These are phyloP conservation scores for Sarcophaga subvicina DNA, from an alignment of 2,888 invertebrate species.

Conservation along the genomic window DNA sequence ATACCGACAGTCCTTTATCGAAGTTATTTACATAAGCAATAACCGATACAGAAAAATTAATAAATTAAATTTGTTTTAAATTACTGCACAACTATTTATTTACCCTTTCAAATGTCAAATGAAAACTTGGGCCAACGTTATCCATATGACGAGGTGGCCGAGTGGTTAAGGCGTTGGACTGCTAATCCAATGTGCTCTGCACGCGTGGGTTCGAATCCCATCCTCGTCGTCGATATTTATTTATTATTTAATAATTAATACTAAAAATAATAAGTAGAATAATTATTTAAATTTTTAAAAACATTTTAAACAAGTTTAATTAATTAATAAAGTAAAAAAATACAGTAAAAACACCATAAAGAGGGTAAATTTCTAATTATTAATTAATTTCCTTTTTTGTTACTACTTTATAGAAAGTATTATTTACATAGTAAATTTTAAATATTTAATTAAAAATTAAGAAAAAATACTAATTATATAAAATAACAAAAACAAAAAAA, in stretches of 20 bases:
- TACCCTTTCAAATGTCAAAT: slow-evolving; percentile 5
- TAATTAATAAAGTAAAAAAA: too few relatives aligned
- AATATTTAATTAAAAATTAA: not conserved
- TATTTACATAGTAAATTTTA: too few relatives aligned
- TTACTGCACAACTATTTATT: too few relatives aligned
- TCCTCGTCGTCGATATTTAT: slow-evolving; percentile 84
- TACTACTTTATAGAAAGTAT: not conserved
- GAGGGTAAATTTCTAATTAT: too few relatives aligned
- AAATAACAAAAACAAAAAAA: slow-evolving; percentile 13
- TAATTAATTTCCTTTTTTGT: too few relatives aligned
- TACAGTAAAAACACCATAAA: too few relatives aligned
- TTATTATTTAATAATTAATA: slow-evolving; percentile 1
- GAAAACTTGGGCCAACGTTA: not conserved
- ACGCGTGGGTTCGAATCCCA: slow-evolving; percentile 93
- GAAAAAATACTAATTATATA: not conserved
- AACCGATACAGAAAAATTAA: too few relatives aligned
- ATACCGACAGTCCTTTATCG: too few relatives aligned
- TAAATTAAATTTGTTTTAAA: too few relatives aligned
- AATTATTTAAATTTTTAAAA: not conserved
- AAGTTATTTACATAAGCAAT: too few relatives aligned
- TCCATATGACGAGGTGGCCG: slow-evolving; percentile 88
- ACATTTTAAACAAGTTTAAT: too few relatives aligned
- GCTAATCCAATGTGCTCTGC: slow-evolving; percentile 93
- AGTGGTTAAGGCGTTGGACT: slow-evolving; percentile 93
- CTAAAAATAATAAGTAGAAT: not conserved